Evolutionary conservation across 2,113 vertebrate genomes (phyloP).

Genomic region (Trinectes maculatus): DNA sequence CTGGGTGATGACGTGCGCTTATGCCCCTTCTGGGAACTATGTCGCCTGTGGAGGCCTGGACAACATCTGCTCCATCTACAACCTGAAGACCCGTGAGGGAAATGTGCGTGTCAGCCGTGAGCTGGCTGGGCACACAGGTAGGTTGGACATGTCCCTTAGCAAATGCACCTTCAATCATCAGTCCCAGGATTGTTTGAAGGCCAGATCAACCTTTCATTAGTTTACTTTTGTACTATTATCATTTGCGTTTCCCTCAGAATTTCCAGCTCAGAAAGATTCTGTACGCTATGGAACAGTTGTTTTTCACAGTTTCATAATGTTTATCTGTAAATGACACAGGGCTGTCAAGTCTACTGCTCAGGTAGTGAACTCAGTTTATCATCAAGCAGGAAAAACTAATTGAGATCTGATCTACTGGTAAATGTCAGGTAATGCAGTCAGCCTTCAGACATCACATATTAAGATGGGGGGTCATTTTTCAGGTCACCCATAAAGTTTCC

Average conservation of each 20-base stretch:
- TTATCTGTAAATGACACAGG: too few relatives aligned
- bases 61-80: conserved; percentile 99
- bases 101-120: conserved; percentile 98
- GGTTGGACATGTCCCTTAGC: neutral
- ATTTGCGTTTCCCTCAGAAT: neutral
- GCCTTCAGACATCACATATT: too few relatives aligned
- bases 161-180: neutral
- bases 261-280: neutral
- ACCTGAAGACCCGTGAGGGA: conserved; percentile 98
- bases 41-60: conserved; percentile 98
- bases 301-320: too few relatives aligned
- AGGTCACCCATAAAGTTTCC: too few relatives aligned
- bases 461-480: too few relatives aligned
- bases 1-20: conserved; percentile 99
- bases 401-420: too few relatives aligned
- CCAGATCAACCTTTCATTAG: neutral
- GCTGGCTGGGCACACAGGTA: conserved; percentile 97
- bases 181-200: neutral
- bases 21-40: conserved; percentile 97
- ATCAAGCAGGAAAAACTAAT: too few relatives aligned
- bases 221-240: neutral
- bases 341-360: too few relatives aligned
- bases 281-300: neutral
- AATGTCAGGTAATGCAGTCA: too few relatives aligned
- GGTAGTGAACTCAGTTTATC: too few relatives aligned